These are phyloP conservation scores for Sebastes iracundus DNA, from an alignment of 2,797 vertebrate species.

Conservation along the genomic window DNA sequence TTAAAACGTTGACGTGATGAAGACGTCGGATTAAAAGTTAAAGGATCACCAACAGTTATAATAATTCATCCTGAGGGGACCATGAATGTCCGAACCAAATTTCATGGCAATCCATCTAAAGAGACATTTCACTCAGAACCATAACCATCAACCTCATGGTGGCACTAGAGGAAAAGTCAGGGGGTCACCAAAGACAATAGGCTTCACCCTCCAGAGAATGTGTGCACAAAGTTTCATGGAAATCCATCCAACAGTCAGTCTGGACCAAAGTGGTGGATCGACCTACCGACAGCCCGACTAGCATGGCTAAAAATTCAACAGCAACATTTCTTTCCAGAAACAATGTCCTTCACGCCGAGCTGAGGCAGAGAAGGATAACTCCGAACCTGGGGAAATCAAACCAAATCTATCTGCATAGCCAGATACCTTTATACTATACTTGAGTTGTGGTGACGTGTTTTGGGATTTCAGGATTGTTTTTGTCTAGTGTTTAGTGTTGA, in stretches of 20 bases:
- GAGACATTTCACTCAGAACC: neutral
- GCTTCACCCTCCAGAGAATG: neutral
- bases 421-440: neutral
- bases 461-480: no score
- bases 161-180: neutral
- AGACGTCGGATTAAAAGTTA: neutral
- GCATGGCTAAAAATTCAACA: neutral
- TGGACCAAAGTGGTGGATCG: neutral
- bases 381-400: neutral
- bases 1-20: neutral
- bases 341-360: neutral
- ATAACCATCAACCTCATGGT: neutral
- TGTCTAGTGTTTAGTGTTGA: no score
- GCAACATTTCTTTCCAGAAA: neutral
- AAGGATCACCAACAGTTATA: neutral
- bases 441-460: no score
- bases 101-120: neutral
- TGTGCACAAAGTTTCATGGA: neutral
- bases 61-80: neutral
- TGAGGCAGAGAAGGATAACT: neutral
- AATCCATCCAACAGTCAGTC: neutral
- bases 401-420: neutral
- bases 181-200: neutral
- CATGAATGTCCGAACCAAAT: neutral
- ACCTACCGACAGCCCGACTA: neutral